Conservation (phyloP, 2,113 vertebrate genomes). For the Alethe castanea region DNA sequence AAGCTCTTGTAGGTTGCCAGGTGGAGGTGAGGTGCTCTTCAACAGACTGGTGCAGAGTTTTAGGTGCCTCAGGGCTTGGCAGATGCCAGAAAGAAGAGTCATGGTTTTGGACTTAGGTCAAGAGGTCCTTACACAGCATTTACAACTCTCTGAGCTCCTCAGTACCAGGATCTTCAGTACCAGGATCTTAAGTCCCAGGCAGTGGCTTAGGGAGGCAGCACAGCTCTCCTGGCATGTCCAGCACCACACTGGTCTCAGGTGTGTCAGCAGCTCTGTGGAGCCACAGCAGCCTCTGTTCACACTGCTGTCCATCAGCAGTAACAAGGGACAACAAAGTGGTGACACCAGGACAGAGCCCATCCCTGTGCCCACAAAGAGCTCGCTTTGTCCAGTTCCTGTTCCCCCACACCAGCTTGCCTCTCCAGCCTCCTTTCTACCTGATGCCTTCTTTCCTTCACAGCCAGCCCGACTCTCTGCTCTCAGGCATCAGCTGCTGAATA, state of each 20-base stretch:
- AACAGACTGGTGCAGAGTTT: not conserved
- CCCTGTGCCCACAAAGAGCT: not conserved
- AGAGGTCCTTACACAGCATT: not conserved
- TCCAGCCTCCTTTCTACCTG: not conserved
- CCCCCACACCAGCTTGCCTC: not conserved
- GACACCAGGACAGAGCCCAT: not conserved
- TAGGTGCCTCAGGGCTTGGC: not conserved
- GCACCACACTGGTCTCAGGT: accelerated
- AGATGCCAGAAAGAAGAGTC: not conserved
- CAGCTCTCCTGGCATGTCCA: not conserved
- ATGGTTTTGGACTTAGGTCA: not conserved
- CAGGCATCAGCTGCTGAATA: not conserved
- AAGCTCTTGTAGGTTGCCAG: not conserved
- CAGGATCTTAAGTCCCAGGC: not conserved
- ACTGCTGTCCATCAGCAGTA: not conserved
- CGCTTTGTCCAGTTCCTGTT: not conserved
- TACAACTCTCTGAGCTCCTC: not conserved
- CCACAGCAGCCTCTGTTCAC: not conserved
- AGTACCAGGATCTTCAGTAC: not conserved
- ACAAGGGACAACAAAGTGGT: not conserved
- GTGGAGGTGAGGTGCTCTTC: not conserved
- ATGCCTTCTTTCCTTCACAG: not conserved
- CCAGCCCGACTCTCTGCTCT: not conserved
- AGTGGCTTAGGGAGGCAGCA: not conserved
- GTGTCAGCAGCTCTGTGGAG: not conserved